Evolutionary conservation across 2,113 vertebrate species (phyloP).

Genomic region (Phycodurus eques): DNA sequence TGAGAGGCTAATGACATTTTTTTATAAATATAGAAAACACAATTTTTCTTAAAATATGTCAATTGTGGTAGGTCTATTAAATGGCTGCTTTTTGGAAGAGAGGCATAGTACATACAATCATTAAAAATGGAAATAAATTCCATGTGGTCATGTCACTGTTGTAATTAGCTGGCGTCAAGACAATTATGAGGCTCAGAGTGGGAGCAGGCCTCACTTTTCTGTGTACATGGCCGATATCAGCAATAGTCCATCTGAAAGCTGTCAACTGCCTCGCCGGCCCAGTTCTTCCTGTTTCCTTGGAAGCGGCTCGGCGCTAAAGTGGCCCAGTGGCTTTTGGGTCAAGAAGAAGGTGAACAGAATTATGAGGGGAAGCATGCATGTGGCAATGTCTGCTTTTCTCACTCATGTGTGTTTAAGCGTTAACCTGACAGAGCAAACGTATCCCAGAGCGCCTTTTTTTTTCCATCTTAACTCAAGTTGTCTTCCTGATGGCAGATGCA

Average conservation of each 20-base stretch:
- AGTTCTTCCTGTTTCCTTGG: constrained; percentile 66
- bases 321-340: constrained; percentile 69
- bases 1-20: too few relatives aligned
- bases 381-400: constrained; percentile 73
- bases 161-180: constrained; percentile 33
- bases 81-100: too few relatives aligned
- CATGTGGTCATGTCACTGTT: not conserved
- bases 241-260: constrained; percentile 63
- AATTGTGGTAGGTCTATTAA: too few relatives aligned
- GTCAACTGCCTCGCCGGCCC: constrained; percentile 52
- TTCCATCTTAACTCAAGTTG: constrained; percentile 58
- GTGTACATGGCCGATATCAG: constrained; percentile 54
- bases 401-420: constrained; percentile 70
- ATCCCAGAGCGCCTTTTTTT: constrained; percentile 53
- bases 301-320: constrained; percentile 59
- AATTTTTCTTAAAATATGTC: too few relatives aligned
- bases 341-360: constrained; percentile 73
- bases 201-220: constrained; percentile 50
- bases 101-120: too few relatives aligned
- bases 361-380: constrained; percentile 73
- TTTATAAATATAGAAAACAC: too few relatives aligned
- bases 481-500: constrained; percentile 68
- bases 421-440: constrained; percentile 69
- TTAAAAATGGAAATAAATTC: too few relatives aligned
- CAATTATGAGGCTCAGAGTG: constrained; percentile 53